These are phyloP conservation scores for Agrochola litura DNA, from an alignment of 2,888 invertebrate genomes.

Conservation along the genomic window DNA sequence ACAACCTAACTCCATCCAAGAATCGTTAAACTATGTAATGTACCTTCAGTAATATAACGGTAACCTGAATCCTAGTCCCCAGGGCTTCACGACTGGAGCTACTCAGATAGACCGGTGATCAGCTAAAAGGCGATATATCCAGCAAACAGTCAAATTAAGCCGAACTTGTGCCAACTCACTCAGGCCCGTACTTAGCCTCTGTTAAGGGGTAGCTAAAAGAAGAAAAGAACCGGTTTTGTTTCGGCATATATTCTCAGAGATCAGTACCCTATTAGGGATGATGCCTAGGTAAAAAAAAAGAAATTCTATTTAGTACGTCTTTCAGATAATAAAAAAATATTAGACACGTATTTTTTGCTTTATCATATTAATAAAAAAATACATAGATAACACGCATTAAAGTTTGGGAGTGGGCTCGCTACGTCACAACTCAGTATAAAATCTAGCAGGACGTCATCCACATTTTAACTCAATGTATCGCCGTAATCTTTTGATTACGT, in stretches of 20 bases:
- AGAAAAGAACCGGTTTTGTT: background rate
- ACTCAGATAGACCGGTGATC: conserved; percentile 50
- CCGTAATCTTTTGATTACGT: too few species aligned
- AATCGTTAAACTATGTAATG: background rate
- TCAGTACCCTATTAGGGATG: too few species aligned
- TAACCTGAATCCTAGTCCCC: background rate
- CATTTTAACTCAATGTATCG: too few species aligned
- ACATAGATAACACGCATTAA: too few species aligned
- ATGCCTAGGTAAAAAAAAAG: too few species aligned
- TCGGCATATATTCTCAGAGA: background rate
- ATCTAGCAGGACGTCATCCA: too few species aligned
- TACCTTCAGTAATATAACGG: background rate
- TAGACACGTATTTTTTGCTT: too few species aligned
- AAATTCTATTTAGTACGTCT: too few species aligned
- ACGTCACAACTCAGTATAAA: too few species aligned
- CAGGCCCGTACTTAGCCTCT: conserved; percentile 53
- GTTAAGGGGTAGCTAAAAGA: conserved; percentile 41
- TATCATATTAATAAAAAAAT: too few species aligned
- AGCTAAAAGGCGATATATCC: conserved; percentile 64
- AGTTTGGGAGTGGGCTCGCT: too few species aligned
- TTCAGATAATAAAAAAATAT: too few species aligned
- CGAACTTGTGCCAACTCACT: conserved; percentile 64
- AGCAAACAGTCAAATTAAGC: conserved; percentile 64
- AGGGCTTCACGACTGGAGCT: background rate
- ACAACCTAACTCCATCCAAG: background rate